Percentiles rank a stretch among this genome's conserved stretches.
These are phyloP conservation scores for Cosmia trapezina DNA, from an alignment of 2,888 invertebrate genomes.

Conservation along the genomic window DNA sequence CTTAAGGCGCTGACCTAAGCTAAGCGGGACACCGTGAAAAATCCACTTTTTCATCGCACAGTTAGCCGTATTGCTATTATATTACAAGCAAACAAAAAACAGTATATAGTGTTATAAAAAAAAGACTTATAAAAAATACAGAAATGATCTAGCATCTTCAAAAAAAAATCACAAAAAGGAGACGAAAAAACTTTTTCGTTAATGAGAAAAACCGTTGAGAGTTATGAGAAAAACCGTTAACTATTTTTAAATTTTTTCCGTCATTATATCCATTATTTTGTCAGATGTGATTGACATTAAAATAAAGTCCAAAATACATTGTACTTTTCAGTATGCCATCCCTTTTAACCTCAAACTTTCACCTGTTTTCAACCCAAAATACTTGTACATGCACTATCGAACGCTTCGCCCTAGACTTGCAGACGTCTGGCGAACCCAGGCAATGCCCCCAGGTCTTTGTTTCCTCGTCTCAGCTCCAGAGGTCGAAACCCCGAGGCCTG, in stretches of 20 bases:
- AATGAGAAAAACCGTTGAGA: too few species aligned
- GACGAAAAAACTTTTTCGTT: too few species aligned
- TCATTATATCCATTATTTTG: neutral
- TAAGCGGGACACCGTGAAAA: too few species aligned
- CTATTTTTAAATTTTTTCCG: neutral
- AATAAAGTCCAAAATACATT: neutral
- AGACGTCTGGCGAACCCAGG: conserved; percentile 45
- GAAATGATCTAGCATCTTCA: too few species aligned
- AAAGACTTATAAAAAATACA: too few species aligned
- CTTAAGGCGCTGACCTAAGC: too few species aligned
- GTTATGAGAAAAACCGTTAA: too few species aligned
- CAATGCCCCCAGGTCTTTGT: conserved; percentile 51
- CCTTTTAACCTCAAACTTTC: neutral
- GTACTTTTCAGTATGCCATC: neutral
- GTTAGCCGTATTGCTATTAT: too few species aligned
- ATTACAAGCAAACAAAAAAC: too few species aligned
- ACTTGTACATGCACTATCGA: conserved; percentile 20
- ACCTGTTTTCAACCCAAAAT: conserved; percentile 22
- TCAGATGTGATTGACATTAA: neutral
- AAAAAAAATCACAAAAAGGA: too few species aligned
- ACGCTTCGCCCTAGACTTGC: conserved; percentile 2
- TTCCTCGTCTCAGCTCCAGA: conserved; percentile 36
- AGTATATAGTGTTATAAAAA: too few species aligned
- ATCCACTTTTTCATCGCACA: too few species aligned
- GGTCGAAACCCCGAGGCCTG: conserved; percentile 20